Evolutionary conservation across 2,113 vertebrate genomes (phyloP).

Genomic region (Ibidorhyncha struthersii): DNA sequence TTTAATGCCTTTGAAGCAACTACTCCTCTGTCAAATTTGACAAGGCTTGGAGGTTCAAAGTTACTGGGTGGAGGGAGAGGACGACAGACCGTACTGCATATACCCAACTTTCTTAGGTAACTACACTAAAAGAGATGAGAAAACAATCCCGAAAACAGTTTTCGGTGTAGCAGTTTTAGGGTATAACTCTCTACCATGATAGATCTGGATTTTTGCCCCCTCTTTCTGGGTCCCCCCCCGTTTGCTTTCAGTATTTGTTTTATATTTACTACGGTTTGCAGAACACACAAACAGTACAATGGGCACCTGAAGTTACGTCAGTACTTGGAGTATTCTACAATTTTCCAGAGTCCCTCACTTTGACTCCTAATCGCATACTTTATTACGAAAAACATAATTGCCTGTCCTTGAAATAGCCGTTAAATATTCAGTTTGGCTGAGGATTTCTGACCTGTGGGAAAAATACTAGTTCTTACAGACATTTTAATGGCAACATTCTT

Average conservation of each 20-base stretch:
- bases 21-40: not conserved
- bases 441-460: conserved; percentile 15
- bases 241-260: not conserved
- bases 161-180: not conserved
- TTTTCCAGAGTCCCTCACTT: not conserved
- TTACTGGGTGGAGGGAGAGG: not conserved
- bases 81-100: not conserved
- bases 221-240: too few species aligned
- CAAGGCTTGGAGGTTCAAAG: not conserved
- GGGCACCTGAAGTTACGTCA: not conserved
- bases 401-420: conserved; percentile 1
- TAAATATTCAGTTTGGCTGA: conserved; percentile 42
- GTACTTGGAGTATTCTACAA: not conserved
- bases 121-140: not conserved
- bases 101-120: not conserved
- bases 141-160: not conserved
- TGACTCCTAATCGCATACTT: not conserved
- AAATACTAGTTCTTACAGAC: not conserved
- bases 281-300: not conserved
- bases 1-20: not conserved
- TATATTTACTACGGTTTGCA: not conserved
- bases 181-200: not conserved
- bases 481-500: not conserved
- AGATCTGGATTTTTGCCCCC: not conserved
- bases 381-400: not conserved